Evolutionary conservation across 2,888 invertebrate genomes (phyloP).

Genomic region (Phragmatobia fuliginosa): DNA sequence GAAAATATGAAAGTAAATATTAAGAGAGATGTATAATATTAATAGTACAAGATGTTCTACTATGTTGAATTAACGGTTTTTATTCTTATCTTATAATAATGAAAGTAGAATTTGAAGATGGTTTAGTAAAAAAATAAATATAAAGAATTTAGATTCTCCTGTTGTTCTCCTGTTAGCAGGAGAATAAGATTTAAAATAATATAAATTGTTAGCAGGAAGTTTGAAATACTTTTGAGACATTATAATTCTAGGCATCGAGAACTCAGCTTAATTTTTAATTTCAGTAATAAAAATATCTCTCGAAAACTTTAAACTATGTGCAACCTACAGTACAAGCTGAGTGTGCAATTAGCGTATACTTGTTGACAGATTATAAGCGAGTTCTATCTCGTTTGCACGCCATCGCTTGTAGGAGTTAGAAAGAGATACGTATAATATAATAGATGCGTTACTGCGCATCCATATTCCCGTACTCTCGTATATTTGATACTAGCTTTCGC

Average conservation of each 20-base stretch:
- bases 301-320: conserved; percentile 19
- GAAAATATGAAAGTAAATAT: neutral
- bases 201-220: no score
- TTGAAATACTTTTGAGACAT: neutral
- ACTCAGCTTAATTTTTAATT: neutral
- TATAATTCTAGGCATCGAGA: neutral
- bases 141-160: no score
- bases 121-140: neutral
- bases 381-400: conserved; percentile 49
- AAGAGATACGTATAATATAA: conserved; percentile 50
- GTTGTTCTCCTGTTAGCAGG: no score
- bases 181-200: no score
- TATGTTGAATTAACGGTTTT: no score
- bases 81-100: no score
- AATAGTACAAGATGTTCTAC: neutral
- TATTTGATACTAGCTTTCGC: no score
- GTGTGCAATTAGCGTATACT: conserved; percentile 75
- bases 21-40: neutral
- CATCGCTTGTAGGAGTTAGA: conserved; percentile 32
- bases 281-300: no score
- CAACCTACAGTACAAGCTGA: conserved; percentile 54
- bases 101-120: no score
- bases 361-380: conserved; percentile 71
- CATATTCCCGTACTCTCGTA: conserved; percentile 34
- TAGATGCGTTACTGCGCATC: conserved; percentile 58